Base-by-base conservation (phyloP, 1,140 invertebrate species). In the Chrysoperla carnea region DNA sequence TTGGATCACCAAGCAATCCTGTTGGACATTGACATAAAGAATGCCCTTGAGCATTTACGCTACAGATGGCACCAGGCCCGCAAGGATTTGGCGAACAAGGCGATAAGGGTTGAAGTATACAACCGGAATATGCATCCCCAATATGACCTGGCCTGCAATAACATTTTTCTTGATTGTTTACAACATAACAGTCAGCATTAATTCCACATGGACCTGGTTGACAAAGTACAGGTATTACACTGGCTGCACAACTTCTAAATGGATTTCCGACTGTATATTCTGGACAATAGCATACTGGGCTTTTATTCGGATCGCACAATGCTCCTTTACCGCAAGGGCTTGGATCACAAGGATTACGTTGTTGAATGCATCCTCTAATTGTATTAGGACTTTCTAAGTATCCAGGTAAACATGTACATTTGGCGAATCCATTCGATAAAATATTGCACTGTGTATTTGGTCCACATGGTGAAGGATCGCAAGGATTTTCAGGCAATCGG, bases 331-430 rank as follows among this genome's bases (percentile, higher is more conserved):
- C 86, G 57, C 87, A 91, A 1, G 79, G 76, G 52, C 83, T 87
- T 5, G 81, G 79, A 48, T 84, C 76, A 51, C 84, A 89, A 1
- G 78, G 77, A 59, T 88, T 84, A 17, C 69, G 64, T 44, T 75
- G 72, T 51, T 81, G 76, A 1, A 84, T 63, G 53, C 85, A 89
- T 23, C 85, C 86, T 55, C 84, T 69, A 36, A 90, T 77, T 1
- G 86, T 89, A 51, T 89, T 89, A 1, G 83, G 83, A 58, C 80
- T 84, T 63, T 89, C 86, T 9, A 88, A 68, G 55, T 75, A 89
- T 13, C 84, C 84, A 43, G 76, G 67, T 42, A 87, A 64, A 54
- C 86, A 91, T 2, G 83, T 87, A 56, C 87, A 92, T 59, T 88
- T 86, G 0, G 84, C 75, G 54, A 85, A 82, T 33, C 85, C 84